Base-by-base conservation (phyloP, 1,140 invertebrate genomes). In the Periplaneta americana region DNA sequence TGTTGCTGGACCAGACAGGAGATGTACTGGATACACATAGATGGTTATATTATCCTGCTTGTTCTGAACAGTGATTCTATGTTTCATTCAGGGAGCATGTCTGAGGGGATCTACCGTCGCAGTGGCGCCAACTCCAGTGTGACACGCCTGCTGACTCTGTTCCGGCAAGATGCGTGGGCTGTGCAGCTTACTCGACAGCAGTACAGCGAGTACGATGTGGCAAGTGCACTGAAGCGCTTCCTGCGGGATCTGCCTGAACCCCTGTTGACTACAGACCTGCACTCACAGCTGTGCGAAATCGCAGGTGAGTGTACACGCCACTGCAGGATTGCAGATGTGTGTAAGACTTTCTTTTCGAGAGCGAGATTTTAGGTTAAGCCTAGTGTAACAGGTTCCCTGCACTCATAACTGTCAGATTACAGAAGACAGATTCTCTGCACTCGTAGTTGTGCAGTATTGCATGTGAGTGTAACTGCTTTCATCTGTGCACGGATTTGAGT, bases 131-230 rank as follows among this genome's bases (percentile, higher is more conserved):
- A 92, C 82, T 92, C 92, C n/a, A 92, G 92, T n/a, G 92, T 97
- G 57, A 91, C 93, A 1, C 92, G 92, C 80, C 88, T 98, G n/a
- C 87, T 97, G 36, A 90, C 92, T 8, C 88, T 91, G 78, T 96
- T 98, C 84, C 90, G 93, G 48, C 90, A 92, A 82, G 95, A 98
- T 89, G 94, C 96, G 32, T 96, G 95, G 91, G 91, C 93, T 28
- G 95, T 96, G 2, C 94, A 96, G 87, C 91, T 98, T 36, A 93
- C 92, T 5, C 88, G 90, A 10, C 91, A 92, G 37, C 92, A 93
- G 33, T 95, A 94, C 85, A 92, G 92, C 0, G 96, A 96, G 84
- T 95, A 97, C 88, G 96, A 98, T 85, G 96, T 97, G 3, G 94
- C 96, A 5, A 95, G 93, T 36, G 94, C 93, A 11, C 88, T 98